phyloP scores from a whole-genome alignment of 2,888 invertebrate species.

The Pollenia amentaria region DNA sequence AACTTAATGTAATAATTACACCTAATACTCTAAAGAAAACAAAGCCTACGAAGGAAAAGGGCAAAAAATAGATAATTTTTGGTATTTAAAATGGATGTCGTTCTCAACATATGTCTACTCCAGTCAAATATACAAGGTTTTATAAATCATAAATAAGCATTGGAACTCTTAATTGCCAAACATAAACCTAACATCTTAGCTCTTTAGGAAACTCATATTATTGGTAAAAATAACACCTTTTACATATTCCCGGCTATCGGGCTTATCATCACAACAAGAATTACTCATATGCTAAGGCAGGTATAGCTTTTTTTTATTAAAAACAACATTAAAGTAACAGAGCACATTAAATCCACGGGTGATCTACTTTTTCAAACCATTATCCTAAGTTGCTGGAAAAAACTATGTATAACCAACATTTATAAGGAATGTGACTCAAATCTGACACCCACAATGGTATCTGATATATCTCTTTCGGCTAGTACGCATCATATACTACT shows the following conservation, averaged over 20 bases:
- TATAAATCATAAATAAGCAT: too few species aligned
- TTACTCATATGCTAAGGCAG: slow-evolving; percentile 20
- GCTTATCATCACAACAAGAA: slow-evolving; percentile 13
- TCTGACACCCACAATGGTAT: slow-evolving; percentile 4
- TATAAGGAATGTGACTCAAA: slow-evolving; percentile 21
- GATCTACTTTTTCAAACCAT: slow-evolving; percentile 17
- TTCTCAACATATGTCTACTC: background rate
- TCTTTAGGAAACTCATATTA: slow-evolving; percentile 9
- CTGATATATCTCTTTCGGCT: background rate
- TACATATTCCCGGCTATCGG: slow-evolving; percentile 3
- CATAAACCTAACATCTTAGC: slow-evolving; percentile 33
- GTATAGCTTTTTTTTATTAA: slow-evolving; percentile 3
- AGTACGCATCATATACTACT: slow-evolving; percentile 31
- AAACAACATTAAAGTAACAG: slow-evolving; percentile 14
- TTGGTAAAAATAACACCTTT: slow-evolving; percentile 4
- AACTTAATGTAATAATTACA: slow-evolving; percentile 32
- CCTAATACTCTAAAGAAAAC: slow-evolving; percentile 23
- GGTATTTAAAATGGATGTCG: background rate
- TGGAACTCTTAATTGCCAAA: slow-evolving; percentile 14
- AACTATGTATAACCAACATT: slow-evolving; percentile 8
- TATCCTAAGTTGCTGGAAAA: background rate
- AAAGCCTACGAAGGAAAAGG: background rate
- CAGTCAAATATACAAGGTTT: slow-evolving; percentile 27
- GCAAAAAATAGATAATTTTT: slow-evolving; percentile 6
- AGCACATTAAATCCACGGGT: background rate